Base-by-base conservation (phyloP, 2,797 vertebrate genomes). In the Australoheros facetus region DNA sequence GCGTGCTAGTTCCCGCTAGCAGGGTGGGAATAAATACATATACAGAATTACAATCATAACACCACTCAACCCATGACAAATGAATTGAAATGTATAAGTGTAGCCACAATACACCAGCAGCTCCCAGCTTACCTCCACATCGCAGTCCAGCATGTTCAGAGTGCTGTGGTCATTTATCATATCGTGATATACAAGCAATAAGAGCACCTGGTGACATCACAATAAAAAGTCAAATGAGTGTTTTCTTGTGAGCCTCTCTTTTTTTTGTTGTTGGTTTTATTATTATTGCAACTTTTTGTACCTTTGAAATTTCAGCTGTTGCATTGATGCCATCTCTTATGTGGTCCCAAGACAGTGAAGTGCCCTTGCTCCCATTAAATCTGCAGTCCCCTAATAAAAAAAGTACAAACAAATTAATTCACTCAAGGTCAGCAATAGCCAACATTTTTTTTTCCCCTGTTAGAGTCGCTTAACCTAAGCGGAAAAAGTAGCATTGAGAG, bases 271-370 rank as follows among this genome's bases (percentile, higher is more conserved):
- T 34, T 7, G 7, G 2, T 37, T 37, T 9, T 14, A 7, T 60
- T 4, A 1, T n/a, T 4, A 5, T 3, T 9, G 23, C 3, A 12
- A 55, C 7, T 8, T 30, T 56, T 26, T 53, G 2, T 94, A 99
- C 98, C 97, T 99, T 99, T 85, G 96, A 94, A 62, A 98, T 88
- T 42, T 97, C 97, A 84, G 97, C 75, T n/a, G 96, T 96, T 32
- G 91, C 55, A 59, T 93, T 91, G 45, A 92, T 92, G 1, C 95
- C 96, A 55, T 95, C 90, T 73, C 90, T 83, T 21, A 97, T 95
- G 26, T 94, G 94, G 82, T 96, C 91, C 83, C 92, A 92, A 1
- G 95, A 96, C 3, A 98, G 78, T 34, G 95, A 79, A 30, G 86
- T 91, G 73, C 96, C 96, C 1, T 81, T 56, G 3, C 89, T 70